A percentile compares a stretch with the other conserved stretches of the same genome.
Evolutionary conservation across 2,888 invertebrate genomes (phyloP).

Genomic region (Julus scanicus): DNA sequence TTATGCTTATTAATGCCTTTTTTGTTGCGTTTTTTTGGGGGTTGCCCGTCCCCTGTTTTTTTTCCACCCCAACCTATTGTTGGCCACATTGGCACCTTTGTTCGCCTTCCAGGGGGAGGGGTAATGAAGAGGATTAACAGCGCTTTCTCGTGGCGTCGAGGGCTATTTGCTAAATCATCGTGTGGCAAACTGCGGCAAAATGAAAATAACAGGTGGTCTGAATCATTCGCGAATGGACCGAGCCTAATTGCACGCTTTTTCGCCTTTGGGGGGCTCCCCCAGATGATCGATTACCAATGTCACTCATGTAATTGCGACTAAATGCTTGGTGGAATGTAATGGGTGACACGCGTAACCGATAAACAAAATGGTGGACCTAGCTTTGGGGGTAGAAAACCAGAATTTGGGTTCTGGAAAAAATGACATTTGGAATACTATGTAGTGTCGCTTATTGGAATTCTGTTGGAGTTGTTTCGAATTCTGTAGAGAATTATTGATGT

Average conservation of each 20-base stretch:
- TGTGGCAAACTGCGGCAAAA: slow-evolving; percentile 12
- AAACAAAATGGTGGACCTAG: not conserved
- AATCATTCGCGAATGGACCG: not conserved
- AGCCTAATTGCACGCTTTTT: not conserved
- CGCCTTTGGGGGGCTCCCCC: not conserved
- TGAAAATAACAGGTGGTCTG: slow-evolving; percentile 38
- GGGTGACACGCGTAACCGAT: not conserved
- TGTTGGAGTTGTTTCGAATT: too few species aligned
- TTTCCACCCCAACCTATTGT: not conserved
- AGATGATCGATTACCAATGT: not conserved
- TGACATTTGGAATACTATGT: too few species aligned
- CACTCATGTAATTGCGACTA: not conserved
- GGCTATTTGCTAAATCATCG: slow-evolving; percentile 14
- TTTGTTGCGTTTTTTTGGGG: not conserved
- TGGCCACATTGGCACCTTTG: not conserved
- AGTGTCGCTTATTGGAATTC: too few species aligned
- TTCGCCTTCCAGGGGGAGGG: not conserved
- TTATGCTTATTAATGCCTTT: slow-evolving; percentile 34
- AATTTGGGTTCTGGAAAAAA: too few species aligned
- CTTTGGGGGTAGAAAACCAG: too few species aligned
- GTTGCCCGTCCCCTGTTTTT: not conserved
- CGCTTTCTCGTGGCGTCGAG: not conserved
- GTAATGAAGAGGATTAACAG: slow-evolving; percentile 7
- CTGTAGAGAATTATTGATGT: too few species aligned
- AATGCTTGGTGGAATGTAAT: not conserved